A percentile compares a stretch with the other conserved stretches of the same genome.
These are phyloP conservation scores for Mythimna ferrago DNA, from an alignment of 2,888 invertebrate species.

Conservation along the genomic window DNA sequence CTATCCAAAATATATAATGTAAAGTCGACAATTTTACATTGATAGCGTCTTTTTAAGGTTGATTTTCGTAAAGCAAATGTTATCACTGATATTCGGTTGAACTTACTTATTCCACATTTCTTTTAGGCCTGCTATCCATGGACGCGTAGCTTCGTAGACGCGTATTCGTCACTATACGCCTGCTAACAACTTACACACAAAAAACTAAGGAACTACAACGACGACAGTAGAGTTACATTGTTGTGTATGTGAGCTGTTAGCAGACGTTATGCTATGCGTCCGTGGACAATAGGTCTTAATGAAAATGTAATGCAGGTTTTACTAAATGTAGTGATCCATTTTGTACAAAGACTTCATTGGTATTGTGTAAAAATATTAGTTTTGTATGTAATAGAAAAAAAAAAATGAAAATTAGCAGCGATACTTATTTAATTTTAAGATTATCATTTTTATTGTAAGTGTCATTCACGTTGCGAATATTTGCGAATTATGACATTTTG, in stretches of 20 bases:
- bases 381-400: conserved; percentile 1
- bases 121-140: not conserved
- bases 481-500: not conserved
- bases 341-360: conserved; percentile 32
- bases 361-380: conserved; percentile 30
- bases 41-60: not conserved
- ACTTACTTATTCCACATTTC: not conserved
- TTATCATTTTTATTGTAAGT: conserved; percentile 30
- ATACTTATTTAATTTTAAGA: conserved; percentile 53
- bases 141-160: too few relatives aligned
- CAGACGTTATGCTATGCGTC: too few relatives aligned
- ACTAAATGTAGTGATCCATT: conserved; percentile 4
- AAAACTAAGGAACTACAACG: too few relatives aligned
- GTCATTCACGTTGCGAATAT: not conserved
- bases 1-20: not conserved
- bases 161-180: too few relatives aligned
- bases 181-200: too few relatives aligned
- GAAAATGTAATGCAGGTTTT: not conserved
- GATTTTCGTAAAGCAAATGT: not conserved
- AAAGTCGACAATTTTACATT: not conserved
- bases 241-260: too few relatives aligned
- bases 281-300: not conserved
- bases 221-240: too few relatives aligned
- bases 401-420: conserved; percentile 16
- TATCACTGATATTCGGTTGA: not conserved